Base-by-base conservation (phyloP, 2,888 invertebrate species). In the Autographa pulchrina region DNA sequence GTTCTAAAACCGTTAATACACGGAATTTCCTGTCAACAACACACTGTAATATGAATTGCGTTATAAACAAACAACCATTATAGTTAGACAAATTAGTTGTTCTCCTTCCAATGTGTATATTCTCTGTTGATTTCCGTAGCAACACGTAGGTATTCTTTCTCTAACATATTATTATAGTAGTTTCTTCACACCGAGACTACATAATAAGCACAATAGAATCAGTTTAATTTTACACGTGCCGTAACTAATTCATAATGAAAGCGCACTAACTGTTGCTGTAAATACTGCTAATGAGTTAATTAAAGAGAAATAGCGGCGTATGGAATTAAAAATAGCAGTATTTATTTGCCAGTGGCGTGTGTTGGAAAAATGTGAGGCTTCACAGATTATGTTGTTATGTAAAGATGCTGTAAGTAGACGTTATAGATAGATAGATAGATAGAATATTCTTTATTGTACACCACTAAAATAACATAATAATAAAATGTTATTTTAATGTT, bases 201-300 rank as follows among this genome's bases (percentile, higher is more conserved):
- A 61, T 61, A 60, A 16, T 60, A 35, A 16, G 20, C 72, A 77
- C 52, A 60, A 38, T 68, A 63, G 38, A 48, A 81, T 48, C 52
- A 81, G 7, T 54, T 61, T 52, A 77, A 56, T 52, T 67, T 58
- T 59, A 69, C 82, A 78, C 80, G 83, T 79, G 65, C 72, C 52
- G 38, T 56, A 35, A 72, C 80, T 79, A 82, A 80, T 67, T 80
- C 72, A 80, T 72, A 75, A 80, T 72, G 66, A 75, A 68, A 76
- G 76, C 54, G 80, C 80, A 66, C 83, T 82, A 72, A 80, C 76
- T 62, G 67, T 66, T 32, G 64, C 69, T 64, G 62, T 80, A 82
- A 82, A 80, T 80, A 82, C 72, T 70, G 54, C 64, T 82, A 80
- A 80, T 82, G 83, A 80, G 76, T 80, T 80, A 80, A 80, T 80